phyloP scores from a whole-genome alignment of 1,140 invertebrate species.

The Cardiocondyla obscurior region DNA sequence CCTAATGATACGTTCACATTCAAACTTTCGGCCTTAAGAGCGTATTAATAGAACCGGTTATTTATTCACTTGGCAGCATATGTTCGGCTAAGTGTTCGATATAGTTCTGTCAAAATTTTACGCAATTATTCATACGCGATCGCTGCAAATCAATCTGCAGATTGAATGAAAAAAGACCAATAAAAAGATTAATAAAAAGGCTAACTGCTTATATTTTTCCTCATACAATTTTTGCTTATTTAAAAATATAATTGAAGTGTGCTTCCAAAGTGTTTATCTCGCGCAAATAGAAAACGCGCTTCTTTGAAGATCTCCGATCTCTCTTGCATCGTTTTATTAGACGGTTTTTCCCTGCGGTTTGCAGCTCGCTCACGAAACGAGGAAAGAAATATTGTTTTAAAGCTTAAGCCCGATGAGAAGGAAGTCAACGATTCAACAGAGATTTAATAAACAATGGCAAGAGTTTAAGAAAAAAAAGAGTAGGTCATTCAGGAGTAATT shows the following conservation, averaged over 20 bases:
- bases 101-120: not conserved
- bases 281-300: not conserved
- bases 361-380: too few species aligned
- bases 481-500: not conserved
- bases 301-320: not conserved
- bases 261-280: not conserved
- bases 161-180: too few species aligned
- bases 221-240: not conserved
- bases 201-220: not conserved
- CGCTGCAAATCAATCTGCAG: not conserved
- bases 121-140: not conserved
- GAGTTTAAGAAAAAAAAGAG: not conserved
- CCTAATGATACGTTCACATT: not conserved
- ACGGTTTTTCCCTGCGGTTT: not conserved
- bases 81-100: not conserved
- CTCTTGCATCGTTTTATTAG: not conserved
- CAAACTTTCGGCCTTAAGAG: constrained; percentile 26
- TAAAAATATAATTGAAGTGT: not conserved
- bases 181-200: too few species aligned
- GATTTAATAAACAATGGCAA: not conserved
- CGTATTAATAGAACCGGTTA: constrained; percentile 19
- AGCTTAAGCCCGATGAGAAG: not conserved
- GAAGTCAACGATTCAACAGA: not conserved
- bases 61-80: constrained; percentile 11
- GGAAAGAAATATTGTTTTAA: too few species aligned